Conservation (phyloP, 2,113 vertebrate genomes). For the Dromaius novaehollandiae region DNA sequence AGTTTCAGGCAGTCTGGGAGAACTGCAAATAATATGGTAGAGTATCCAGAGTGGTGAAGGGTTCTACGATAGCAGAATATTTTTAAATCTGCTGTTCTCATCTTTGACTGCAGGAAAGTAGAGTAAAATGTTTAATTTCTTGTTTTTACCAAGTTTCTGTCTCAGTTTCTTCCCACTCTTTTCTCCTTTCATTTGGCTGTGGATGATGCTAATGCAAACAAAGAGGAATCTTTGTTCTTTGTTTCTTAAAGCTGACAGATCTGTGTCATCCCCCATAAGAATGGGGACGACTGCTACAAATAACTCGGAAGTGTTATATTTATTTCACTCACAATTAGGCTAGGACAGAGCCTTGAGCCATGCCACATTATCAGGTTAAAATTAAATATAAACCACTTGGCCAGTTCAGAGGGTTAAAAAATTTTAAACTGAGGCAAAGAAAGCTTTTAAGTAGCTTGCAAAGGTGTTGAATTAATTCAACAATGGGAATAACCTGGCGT, state of each 20-base stretch:
- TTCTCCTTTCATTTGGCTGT: background rate
- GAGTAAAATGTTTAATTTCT: background rate
- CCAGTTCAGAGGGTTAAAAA: background rate
- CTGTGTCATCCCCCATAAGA: background rate
- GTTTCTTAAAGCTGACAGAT: conserved; percentile 20
- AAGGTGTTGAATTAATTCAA: background rate
- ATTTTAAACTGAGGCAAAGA: background rate
- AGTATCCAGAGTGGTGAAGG: background rate
- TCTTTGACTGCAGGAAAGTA: background rate
- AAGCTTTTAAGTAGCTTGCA: background rate
- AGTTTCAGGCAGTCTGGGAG: background rate
- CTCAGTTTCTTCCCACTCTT: background rate
- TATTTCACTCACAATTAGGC: conserved; percentile 32
- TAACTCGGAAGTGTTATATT: background rate
- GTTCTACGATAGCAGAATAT: background rate
- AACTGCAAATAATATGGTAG: background rate
- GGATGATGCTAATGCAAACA: background rate
- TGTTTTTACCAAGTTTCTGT: background rate
- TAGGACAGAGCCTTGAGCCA: conserved; percentile 46
- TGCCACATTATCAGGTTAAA: background rate
- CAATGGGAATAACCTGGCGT: background rate
- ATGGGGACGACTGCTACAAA: conserved; percentile 32
- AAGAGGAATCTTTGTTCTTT: background rate
- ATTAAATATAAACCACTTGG: background rate
- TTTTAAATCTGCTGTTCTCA: background rate